Conservation (phyloP, 2,888 invertebrate species). For the Stenoptilia bipunctidactyla region DNA sequence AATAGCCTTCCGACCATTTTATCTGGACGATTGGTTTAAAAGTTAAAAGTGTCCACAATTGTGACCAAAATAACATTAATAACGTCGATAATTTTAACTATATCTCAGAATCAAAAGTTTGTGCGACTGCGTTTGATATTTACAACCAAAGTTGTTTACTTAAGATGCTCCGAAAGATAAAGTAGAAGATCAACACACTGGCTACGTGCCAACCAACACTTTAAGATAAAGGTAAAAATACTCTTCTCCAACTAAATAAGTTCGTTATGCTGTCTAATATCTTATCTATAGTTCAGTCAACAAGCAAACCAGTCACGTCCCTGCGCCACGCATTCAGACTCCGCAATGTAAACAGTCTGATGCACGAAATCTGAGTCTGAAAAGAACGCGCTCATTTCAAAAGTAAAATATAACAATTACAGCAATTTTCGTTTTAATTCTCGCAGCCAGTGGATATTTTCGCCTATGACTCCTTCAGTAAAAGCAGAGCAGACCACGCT, state of each 20-base stretch:
- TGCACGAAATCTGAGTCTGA: not conserved
- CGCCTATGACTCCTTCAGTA: slow-evolving; percentile 8
- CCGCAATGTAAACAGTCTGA: too few species aligned
- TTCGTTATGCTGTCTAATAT: slow-evolving; percentile 1
- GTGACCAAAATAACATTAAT: not conserved
- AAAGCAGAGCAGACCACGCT: slow-evolving; percentile 23
- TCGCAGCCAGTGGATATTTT: not conserved
- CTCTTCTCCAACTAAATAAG: slow-evolving; percentile 1
- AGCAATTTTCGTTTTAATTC: not conserved
- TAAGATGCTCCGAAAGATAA: slow-evolving; percentile 22
- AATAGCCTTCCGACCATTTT: too few species aligned
- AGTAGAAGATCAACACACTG: slow-evolving; percentile 29
- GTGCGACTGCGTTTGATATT: slow-evolving; percentile 1
- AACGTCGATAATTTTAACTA: not conserved
- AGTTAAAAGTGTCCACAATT: not conserved
- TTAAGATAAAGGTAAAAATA: slow-evolving; percentile 18
- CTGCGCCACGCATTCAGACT: too few species aligned
- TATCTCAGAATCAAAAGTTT: slow-evolving; percentile 1
- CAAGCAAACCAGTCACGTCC: not conserved
- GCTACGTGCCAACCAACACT: slow-evolving; percentile 39
- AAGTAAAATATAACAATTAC: slow-evolving; percentile 1
- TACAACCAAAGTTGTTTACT: slow-evolving; percentile 6
- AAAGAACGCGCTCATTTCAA: not conserved
- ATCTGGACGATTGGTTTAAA: too few species aligned
- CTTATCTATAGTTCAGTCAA: not conserved